Percentiles rank a stretch among this genome's conserved stretches.
Evolutionary conservation across 2,888 invertebrate genomes (phyloP).

Genomic region (Poecilus cupreus): DNA sequence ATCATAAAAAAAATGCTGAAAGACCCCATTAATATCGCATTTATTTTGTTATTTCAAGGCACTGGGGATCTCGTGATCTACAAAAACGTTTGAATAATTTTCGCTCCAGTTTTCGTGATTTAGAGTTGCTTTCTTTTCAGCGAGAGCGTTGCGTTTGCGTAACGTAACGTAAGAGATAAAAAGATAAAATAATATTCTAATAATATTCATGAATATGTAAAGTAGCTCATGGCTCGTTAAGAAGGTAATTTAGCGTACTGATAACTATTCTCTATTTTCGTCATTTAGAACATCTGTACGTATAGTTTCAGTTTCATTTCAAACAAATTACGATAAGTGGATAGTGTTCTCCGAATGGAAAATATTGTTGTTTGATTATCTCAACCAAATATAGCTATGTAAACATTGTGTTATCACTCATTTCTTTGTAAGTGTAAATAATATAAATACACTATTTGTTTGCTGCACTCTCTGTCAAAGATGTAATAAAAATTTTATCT

Average conservation of each 20-base stretch:
- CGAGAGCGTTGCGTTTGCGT: no score
- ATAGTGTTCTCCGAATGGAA: neutral
- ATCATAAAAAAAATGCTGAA: no score
- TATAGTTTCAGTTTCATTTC: neutral
- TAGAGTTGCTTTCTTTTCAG: no score
- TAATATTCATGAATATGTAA: conserved; percentile 30
- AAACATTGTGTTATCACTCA: neutral
- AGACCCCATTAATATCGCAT: no score
- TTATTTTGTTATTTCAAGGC: no score
- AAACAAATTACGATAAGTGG: conserved; percentile 18
- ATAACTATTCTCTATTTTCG: neutral
- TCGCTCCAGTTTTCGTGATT: no score
- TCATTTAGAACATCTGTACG: neutral
- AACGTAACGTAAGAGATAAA: neutral
- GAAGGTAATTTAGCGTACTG: conserved; percentile 7
- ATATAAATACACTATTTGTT: neutral
- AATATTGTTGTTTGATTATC: conserved; percentile 26
- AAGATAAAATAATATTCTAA: conserved; percentile 3
- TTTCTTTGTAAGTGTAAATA: neutral
- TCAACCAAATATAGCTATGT: neutral
- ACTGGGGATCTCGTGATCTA: no score
- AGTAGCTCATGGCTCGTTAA: neutral
- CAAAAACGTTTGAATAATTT: no score
- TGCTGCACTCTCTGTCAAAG: neutral
- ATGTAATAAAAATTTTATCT: no score